These are phyloP conservation scores for Thomomys bottae DNA, from an alignment of 2,113 vertebrate genomes.

Conservation along the genomic window DNA sequence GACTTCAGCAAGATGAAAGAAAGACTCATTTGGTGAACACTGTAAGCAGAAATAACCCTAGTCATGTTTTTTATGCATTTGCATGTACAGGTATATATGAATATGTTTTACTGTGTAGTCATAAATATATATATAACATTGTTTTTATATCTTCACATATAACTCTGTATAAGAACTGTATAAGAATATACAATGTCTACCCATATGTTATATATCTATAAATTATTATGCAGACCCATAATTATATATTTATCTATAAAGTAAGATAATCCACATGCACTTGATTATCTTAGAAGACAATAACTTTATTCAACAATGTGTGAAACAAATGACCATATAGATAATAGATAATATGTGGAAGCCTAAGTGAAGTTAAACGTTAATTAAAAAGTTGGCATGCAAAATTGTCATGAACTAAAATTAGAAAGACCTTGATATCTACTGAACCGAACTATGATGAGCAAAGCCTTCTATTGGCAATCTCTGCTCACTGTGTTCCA, in stretches of 20 bases:
- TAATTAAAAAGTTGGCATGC: conserved; percentile 7
- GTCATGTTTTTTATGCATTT: not conserved
- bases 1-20: not conserved
- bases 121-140: not conserved
- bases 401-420: not conserved
- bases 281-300: not conserved
- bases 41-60: not conserved
- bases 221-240: not conserved
- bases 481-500: not conserved
- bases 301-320: conserved; percentile 13
- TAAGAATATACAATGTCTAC: not conserved
- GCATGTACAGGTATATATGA: not conserved
- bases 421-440: not conserved
- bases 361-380: not conserved
- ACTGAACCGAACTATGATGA: not conserved
- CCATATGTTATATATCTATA: not conserved
- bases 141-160: not conserved
- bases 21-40: not conserved
- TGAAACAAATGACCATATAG: conserved; percentile 7
- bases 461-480: not conserved
- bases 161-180: not conserved
- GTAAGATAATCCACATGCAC: too few species aligned
- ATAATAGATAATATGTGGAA: conserved; percentile 17
- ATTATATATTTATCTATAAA: not conserved
- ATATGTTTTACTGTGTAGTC: not conserved